Evolutionary conservation across 2,888 invertebrate species (phyloP), one percentile per base, ranked within the genome.

Genomic region (Ganaspis brasiliensis): DNA sequence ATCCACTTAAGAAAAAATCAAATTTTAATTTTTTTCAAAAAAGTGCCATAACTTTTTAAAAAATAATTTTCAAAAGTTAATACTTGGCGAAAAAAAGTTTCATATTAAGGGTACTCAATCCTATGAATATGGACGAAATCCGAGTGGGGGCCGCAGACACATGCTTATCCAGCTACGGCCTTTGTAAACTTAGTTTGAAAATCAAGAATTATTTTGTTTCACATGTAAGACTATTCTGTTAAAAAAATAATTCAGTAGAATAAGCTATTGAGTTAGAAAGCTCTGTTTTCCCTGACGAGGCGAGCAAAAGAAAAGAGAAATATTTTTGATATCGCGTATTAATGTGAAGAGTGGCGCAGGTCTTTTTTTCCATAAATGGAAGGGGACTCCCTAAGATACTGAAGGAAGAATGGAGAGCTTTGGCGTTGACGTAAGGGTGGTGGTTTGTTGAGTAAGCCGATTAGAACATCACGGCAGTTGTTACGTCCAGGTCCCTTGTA

Each of bases 401-500:
- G 40, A 40, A 40, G 67, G 67, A 24, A 45, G 67, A 45, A 40
- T 26, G 16, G 45, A 45, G 37, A 67, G 67, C 67, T 45, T 67
- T 67, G 45, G 45, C 45, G 67, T 45, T 26, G 67, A 67, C 26
- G 67, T 67, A 63, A 24, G 14, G 56, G 63, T 63, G 63, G 63
- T 67, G 40, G 63, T n/a, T 67, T 67, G 67, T 79, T 73, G 85
- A 78, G 87, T 91, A 91, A 91, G 91, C 91, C 89, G 91, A 91
- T 91, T 91, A 91, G 85, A 85, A 88, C 89, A 88, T 89, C 87
- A 88, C 87, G 81, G 89, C 85, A 85, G 86, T 87, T 76, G 83
- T 57, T 76, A 78, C 71, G 61, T 72, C 26, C 26, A 67, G 40
- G 67, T 26, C 45, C 67, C 67, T 45, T 73, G 19, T 52, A 52